These are phyloP conservation scores for Ceuthmochares aereus DNA, from an alignment of 2,113 vertebrate genomes.

Conservation along the genomic window DNA sequence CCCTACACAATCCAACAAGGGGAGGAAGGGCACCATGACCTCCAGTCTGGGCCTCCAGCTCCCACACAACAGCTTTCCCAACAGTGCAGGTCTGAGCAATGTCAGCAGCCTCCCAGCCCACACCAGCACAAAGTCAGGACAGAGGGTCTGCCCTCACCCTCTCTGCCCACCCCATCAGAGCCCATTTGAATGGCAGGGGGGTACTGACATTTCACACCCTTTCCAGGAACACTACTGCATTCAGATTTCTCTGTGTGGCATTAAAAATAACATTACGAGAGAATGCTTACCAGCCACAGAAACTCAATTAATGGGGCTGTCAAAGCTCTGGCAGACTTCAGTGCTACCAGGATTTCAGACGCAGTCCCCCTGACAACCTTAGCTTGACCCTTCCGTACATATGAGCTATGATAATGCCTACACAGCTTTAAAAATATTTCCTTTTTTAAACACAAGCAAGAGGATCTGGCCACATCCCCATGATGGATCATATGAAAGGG, in stretches of 20 bases:
- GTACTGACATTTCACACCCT: background rate
- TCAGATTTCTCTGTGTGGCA: background rate
- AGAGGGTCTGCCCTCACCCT: background rate
- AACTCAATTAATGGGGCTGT: slow-evolving; percentile 37
- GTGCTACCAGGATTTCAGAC: slow-evolving; percentile 32
- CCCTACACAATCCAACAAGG: rapidly evolving
- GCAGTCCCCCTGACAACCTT: background rate
- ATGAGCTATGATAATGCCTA: slow-evolving; percentile 21
- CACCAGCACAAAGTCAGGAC: rapidly evolving
- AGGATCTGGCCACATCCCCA: background rate
- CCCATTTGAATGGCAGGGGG: background rate
- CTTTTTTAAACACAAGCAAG: background rate
- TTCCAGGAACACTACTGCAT: background rate
- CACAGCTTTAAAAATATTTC: slow-evolving; percentile 21
- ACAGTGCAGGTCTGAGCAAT: rapidly evolving
- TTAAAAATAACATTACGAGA: background rate
- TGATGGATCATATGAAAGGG: background rate
- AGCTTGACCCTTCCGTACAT: background rate
- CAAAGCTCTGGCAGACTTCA: slow-evolving; percentile 41
- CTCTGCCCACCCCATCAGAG: background rate
- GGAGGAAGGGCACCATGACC: background rate
- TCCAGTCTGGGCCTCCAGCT: background rate
- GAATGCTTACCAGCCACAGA: slow-evolving; percentile 5
- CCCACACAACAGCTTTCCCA: background rate
- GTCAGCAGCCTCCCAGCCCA: background rate